Evolutionary conservation across 2,888 invertebrate species (phyloP).

Genomic region (Caradrina clavipalpis): DNA sequence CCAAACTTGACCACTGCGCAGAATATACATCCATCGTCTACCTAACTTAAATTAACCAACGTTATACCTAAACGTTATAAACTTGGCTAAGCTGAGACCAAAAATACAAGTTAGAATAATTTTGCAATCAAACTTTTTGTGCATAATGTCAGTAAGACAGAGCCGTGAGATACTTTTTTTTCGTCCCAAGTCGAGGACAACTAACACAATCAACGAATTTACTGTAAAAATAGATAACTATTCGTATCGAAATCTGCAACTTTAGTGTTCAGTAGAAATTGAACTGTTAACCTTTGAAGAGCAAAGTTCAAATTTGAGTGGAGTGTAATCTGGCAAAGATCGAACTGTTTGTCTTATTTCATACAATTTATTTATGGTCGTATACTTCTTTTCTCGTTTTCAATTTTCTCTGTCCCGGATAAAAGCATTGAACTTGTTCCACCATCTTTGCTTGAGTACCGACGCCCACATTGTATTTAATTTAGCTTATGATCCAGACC

Average conservation of each 20-base stretch:
- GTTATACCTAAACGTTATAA: neutral
- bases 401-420: no score
- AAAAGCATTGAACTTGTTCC: no score
- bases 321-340: neutral
- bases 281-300: neutral
- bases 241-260: neutral
- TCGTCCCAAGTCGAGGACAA: conserved; percentile 32
- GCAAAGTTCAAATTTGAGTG: no score
- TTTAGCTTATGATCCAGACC: no score
- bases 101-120: conserved; percentile 27
- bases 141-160: conserved; percentile 5
- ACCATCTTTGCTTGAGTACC: no score
- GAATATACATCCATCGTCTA: neutral
- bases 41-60: no score
- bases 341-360: no score
- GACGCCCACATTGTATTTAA: no score
- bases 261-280: neutral
- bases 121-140: conserved; percentile 47
- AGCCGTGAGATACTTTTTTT: conserved; percentile 32
- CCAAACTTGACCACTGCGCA: neutral
- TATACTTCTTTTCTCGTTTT: no score
- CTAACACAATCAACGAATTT: conserved; percentile 14
- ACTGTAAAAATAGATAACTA: conserved; percentile 13
- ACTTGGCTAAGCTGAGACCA: neutral
- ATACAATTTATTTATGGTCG: no score